Evolutionary conservation across 2,888 invertebrate genomes (phyloP), one percentile per base, ranked within the genome.

Genomic region (Plebejus anna): DNA sequence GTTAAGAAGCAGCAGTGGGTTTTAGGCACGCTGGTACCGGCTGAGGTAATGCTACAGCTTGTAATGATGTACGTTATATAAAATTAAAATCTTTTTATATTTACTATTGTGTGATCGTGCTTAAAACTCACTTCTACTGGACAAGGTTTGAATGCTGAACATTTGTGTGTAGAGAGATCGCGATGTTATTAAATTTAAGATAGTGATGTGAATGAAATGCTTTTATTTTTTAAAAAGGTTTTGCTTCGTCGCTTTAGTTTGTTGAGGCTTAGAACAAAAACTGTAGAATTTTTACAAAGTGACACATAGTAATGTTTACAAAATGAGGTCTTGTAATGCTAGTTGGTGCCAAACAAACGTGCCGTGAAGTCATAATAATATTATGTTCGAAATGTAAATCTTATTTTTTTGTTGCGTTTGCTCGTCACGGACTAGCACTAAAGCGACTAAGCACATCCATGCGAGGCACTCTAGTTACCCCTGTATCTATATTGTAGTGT

Each of bases 151-250:
- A 85, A 84, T 85, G 84, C 83, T 79, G 82, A 82, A 80, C 80
- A 76, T 75, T 82, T 85, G 85, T 82, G 81, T 87, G 85, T 81
- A 81, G 85, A 85, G 85, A 85, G 82, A 81, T 84, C 85, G 76
- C 70, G 78, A 75, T 76, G 80, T 79, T 85, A 84, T 82, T 80
- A 83, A 82, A 81, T 82, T 83, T 84, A 81, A 83, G 82, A 87
- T 85, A 84, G 84, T 85, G 84, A 86, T 84, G 91, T 87, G 89
- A 89, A 89, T 90, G 90, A 86, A 84, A 89, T 86, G 90, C 92
- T 92, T 91, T 86, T 88, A 87, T 86, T 91, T 83, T 87, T 86
- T 82, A 82, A 80, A 77, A 84, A 47, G 47, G 82, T 84, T 82
- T 81, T 83, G 86, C 87, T 87, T 89, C 88, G 89, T 89, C 83